These are phyloP conservation scores for Pocillopora verrucosa DNA, from an alignment of 64 coral and sea anemone genomes.

Conservation along the genomic window DNA sequence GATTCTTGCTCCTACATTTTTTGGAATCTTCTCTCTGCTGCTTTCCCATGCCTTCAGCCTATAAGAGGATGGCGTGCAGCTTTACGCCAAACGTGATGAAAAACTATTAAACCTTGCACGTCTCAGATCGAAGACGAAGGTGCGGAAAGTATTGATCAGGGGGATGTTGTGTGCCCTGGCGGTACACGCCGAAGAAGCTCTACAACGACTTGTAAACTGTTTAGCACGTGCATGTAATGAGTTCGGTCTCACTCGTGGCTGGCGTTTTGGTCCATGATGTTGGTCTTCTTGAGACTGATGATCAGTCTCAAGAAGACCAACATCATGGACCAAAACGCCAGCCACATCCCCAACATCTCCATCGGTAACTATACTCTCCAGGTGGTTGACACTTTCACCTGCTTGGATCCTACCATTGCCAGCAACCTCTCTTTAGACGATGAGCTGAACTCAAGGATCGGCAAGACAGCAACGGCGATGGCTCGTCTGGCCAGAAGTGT, in stretches of 20 bases:
- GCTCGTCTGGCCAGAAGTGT: background rate
- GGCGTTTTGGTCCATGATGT: too few species aligned
- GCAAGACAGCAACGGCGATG: background rate
- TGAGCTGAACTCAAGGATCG: background rate
- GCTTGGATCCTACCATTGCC: too few species aligned
- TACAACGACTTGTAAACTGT: background rate
- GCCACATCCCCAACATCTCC: background rate
- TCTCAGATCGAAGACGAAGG: background rate
- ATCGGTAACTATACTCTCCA: background rate
- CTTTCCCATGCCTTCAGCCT: background rate
- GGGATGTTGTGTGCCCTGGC: background rate
- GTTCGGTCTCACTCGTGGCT: conserved; percentile 14
- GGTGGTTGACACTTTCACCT: too few species aligned
- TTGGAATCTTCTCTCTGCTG: background rate
- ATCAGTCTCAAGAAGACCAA: conserved; percentile 50
- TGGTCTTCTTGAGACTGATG: too few species aligned
- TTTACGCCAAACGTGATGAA: background rate
- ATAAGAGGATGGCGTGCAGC: background rate
- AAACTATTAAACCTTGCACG: conserved; percentile 17
- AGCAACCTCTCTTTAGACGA: background rate
- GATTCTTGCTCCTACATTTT: background rate
- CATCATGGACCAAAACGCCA: conserved; percentile 1
- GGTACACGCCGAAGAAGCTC: background rate
- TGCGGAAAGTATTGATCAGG: conserved; percentile 1
- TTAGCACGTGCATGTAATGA: background rate